Evolutionary conservation across 2,888 invertebrate genomes (phyloP).

Genomic region (Dione juno): DNA sequence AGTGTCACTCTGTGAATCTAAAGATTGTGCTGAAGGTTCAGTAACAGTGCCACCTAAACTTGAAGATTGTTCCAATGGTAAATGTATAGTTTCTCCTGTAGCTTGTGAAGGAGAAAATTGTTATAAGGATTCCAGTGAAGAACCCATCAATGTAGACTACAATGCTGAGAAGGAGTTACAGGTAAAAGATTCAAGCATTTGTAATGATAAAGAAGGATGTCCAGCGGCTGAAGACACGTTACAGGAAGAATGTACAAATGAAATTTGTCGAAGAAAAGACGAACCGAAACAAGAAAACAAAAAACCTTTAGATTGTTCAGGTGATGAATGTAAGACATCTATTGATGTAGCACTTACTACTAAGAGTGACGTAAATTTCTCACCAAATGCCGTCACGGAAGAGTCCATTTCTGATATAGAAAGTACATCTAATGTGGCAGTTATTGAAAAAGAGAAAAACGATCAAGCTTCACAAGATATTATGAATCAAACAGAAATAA

Average conservation of each 20-base stretch:
- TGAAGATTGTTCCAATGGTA: slow-evolving; percentile 31
- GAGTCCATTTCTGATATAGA: slow-evolving; percentile 36
- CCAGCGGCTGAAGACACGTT: slow-evolving; percentile 31
- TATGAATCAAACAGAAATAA: background rate
- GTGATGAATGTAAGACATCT: slow-evolving; percentile 51
- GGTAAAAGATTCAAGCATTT: slow-evolving; percentile 35
- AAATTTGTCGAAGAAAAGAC: slow-evolving; percentile 62
- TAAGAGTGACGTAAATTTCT: slow-evolving; percentile 15
- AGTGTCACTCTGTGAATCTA: slow-evolving; percentile 52
- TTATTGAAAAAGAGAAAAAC: slow-evolving; percentile 3
- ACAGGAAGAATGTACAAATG: slow-evolving; percentile 57
- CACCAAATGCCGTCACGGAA: background rate
- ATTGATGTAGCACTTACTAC: slow-evolving; percentile 32
- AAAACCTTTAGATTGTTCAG: slow-evolving; percentile 54
- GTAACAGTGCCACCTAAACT: slow-evolving; percentile 21
- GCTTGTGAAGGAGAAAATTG: slow-evolving; percentile 53
- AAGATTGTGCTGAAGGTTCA: slow-evolving; percentile 50
- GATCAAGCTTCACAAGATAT: background rate
- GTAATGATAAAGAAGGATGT: slow-evolving; percentile 53
- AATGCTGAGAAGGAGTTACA: slow-evolving; percentile 28
- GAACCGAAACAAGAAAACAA: slow-evolving; percentile 47
- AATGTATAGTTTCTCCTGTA: slow-evolving; percentile 45
- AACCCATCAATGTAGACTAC: background rate
- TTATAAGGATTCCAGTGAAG: slow-evolving; percentile 30
- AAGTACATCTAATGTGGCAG: slow-evolving; percentile 29